Evolutionary conservation across 2,888 invertebrate species (phyloP).

Genomic region (Rotaria macrura): DNA sequence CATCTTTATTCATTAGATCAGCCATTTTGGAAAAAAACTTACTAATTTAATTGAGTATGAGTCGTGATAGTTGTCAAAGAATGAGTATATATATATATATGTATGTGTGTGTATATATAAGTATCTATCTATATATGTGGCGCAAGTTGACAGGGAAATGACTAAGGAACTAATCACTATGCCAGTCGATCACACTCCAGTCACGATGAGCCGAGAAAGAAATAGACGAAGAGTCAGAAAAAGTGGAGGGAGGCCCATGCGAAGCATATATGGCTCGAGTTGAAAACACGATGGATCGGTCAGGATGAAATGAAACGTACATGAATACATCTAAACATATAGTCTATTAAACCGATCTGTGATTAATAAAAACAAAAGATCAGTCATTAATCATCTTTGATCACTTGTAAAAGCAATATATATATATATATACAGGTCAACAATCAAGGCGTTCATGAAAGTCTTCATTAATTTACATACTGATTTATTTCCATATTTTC

Average conservation of each 20-base stretch:
- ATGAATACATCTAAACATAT: neutral
- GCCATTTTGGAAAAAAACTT: neutral
- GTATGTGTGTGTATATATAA: no score
- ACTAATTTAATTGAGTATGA: neutral
- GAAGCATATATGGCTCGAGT: neutral
- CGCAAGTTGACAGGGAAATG: neutral
- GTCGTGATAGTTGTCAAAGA: neutral
- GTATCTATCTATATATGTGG: neutral
- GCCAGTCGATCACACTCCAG: neutral
- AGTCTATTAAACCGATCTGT: neutral
- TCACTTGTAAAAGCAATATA: neutral
- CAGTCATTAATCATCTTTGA: neutral
- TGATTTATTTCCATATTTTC: no score
- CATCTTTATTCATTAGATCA: neutral
- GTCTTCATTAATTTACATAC: no score
- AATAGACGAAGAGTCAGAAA: neutral
- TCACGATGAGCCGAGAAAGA: constrained; percentile 3
- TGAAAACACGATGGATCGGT: neutral
- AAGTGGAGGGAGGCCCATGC: neutral
- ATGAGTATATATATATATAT: no score
- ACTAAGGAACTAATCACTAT: neutral
- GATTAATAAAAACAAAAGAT: neutral
- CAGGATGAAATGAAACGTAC: neutral
- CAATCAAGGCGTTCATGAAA: no score
- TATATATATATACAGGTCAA: neutral